Percentiles rank a stretch among this genome's conserved stretches.
phyloP scores from a whole-genome alignment of 2,113 vertebrate genomes.

The Oxyura jamaicensis region DNA sequence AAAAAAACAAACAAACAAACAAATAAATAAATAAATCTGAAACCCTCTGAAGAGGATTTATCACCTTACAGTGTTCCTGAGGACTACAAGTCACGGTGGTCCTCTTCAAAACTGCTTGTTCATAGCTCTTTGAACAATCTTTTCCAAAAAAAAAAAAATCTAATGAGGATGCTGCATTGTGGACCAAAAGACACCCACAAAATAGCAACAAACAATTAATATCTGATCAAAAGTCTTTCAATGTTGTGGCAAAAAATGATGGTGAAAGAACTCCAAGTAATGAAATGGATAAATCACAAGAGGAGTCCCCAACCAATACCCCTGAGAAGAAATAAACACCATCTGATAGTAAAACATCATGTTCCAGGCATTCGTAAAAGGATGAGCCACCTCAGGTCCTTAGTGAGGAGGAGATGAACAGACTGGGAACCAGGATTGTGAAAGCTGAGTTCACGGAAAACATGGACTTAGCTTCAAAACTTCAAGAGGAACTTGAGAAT shows the following conservation, averaged over 20 bases:
- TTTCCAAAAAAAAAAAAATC: constrained; percentile 79
- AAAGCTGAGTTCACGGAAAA: too few relatives aligned
- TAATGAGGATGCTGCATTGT: constrained; percentile 57
- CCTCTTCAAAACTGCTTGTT: not conserved
- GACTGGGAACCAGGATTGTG: too few relatives aligned
- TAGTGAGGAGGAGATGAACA: too few relatives aligned
- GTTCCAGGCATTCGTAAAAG: constrained; percentile 61
- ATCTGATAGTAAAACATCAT: not conserved
- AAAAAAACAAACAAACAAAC: constrained; percentile 80
- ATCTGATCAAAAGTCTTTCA: not conserved
- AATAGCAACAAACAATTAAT: constrained; percentile 64
- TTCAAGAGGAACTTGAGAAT: too few relatives aligned
- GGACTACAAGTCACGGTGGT: constrained; percentile 21
- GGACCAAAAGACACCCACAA: not conserved
- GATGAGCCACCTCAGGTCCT: too few relatives aligned
- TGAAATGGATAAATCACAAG: not conserved
- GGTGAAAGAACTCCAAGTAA: not conserved
- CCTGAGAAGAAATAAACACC: not conserved
- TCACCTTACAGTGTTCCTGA: constrained; percentile 9
- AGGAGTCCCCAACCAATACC: not conserved
- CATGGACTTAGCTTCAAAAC: too few relatives aligned
- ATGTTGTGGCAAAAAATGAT: not conserved
- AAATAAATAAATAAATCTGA: constrained; percentile 83
- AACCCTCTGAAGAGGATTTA: constrained; percentile 83
- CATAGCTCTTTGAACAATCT: constrained; percentile 28